Evolutionary conservation across 2,113 vertebrate species (phyloP), one percentile per base, ranked within the genome.

Genomic region (Reinhardtius hippoglossoides): DNA sequence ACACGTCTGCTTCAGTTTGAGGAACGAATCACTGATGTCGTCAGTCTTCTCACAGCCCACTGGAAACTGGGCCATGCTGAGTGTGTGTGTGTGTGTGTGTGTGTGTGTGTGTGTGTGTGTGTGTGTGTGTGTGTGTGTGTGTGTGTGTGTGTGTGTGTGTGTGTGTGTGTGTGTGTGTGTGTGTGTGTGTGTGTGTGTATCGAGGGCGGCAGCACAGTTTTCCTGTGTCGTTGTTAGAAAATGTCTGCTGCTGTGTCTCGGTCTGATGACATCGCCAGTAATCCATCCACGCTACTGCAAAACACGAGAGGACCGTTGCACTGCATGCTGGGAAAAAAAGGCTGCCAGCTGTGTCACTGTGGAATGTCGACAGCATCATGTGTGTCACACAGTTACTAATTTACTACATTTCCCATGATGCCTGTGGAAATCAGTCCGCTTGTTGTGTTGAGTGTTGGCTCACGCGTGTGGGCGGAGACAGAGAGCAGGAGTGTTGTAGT

Each of bases 241-340:
- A 48, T 48, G 44, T 48, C 44, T 48, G 44, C 73, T 58, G 59
- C 14, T 54, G 42, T 4, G 61, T 71, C 66, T 82, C 61, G 7
- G 80, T 85, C 85, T 89, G 88, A 87, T 83, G 85, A 89, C 88
- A 87, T 87, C 77, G 66, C 68, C 21, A 16, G 85, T 83, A 85
- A 87, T 85, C 75, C 78, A 74, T 83, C 77, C 74, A 70, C 20
- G 6, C 54, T 70, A 15, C 58, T 40, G 76, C 44, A 74, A 78
- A 67, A 70, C 59, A 4, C 65, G 73, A 18, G 44, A 87, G 82
- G 82, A 67, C 40, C 2, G 71, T 14, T 9, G 56, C 77, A 64
- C 1, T 78, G 87, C 82, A 87, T 89, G 74, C 71, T 85, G 82
- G 88, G 88, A 74, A 74, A 74, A 59, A n/a, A 12, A 20, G 31